Conservation (phyloP, 2,797 vertebrate genomes). For the Protosalanx chinensis region DNA sequence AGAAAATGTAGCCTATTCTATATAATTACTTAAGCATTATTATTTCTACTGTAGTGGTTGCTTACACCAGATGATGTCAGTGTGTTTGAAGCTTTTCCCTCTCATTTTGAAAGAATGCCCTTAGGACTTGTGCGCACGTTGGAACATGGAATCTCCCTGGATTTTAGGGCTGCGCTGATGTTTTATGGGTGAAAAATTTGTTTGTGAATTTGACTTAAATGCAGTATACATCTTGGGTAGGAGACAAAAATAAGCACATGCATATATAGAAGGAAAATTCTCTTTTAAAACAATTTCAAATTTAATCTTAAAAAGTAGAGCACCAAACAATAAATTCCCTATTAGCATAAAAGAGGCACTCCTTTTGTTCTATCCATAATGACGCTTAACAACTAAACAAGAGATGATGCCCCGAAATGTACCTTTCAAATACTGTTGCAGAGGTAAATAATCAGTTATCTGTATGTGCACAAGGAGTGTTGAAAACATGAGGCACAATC, state of each 20-base stretch:
- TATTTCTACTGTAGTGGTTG: too few relatives aligned
- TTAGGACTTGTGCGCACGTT: too few relatives aligned
- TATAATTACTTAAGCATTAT: too few relatives aligned
- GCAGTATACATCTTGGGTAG: too few relatives aligned
- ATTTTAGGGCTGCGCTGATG: too few relatives aligned
- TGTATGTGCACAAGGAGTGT: conserved; percentile 62
- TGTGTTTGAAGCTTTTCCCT: background rate
- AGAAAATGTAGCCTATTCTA: too few relatives aligned
- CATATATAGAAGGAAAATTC: conserved; percentile 61
- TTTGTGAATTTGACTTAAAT: background rate
- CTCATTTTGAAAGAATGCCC: too few relatives aligned
- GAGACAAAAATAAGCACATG: conserved; percentile 51
- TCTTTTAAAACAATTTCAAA: conserved; percentile 68
- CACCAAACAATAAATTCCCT: conserved; percentile 71
- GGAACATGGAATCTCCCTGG: too few relatives aligned
- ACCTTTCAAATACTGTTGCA: conserved; percentile 49
- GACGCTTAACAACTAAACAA: conserved; percentile 64
- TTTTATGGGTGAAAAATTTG: too few relatives aligned
- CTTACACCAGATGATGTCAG: background rate
- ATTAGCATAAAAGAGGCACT: conserved; percentile 70
- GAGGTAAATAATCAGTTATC: conserved; percentile 68
- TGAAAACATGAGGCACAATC: conserved; percentile 69
- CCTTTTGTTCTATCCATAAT: conserved; percentile 58
- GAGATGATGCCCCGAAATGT: conserved; percentile 62
- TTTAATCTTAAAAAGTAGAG: conserved; percentile 74